phyloP scores from a whole-genome alignment of 2,797 vertebrate genomes.

The Arnoldichthys spilopterus region DNA sequence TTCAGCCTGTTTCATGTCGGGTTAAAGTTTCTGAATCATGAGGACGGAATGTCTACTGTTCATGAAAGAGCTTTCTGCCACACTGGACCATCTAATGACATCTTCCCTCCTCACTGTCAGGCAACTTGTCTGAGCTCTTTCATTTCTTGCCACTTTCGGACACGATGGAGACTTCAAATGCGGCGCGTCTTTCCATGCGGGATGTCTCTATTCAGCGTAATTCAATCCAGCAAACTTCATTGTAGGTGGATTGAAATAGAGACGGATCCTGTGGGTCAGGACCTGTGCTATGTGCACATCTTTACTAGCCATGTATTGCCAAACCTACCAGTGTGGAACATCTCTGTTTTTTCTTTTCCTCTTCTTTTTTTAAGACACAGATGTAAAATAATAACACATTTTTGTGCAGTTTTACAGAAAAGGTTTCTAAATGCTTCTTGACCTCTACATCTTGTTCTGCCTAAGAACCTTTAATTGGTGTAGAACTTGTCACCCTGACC shows the following conservation, averaged over 20 bases:
- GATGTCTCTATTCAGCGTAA: constrained; percentile 32
- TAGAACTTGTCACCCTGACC: neutral
- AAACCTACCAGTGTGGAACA: neutral
- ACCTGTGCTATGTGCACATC: neutral
- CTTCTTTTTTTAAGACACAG: no score
- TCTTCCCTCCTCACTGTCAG: constrained; percentile 48
- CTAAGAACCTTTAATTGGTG: neutral
- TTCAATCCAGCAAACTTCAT: constrained; percentile 17
- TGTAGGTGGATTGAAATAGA: constrained; percentile 17
- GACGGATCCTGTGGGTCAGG: constrained; percentile 11
- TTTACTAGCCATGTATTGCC: neutral
- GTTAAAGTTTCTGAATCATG: constrained; percentile 46
- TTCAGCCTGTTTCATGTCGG: constrained; percentile 49
- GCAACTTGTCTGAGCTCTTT: constrained; percentile 32
- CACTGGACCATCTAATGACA: constrained; percentile 49
- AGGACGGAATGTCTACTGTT: constrained; percentile 34
- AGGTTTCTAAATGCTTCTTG: neutral
- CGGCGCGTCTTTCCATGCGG: constrained; percentile 38
- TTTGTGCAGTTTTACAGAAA: neutral
- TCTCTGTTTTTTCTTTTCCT: no score
- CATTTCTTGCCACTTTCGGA: constrained; percentile 44
- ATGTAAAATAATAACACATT: no score
- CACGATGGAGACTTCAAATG: constrained; percentile 37
- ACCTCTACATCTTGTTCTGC: neutral
- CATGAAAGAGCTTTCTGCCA: constrained; percentile 48